Percentiles rank a stretch among this genome's conserved stretches.
Conservation (phyloP, 2,797 vertebrate species). For the Valencia hispanica region DNA sequence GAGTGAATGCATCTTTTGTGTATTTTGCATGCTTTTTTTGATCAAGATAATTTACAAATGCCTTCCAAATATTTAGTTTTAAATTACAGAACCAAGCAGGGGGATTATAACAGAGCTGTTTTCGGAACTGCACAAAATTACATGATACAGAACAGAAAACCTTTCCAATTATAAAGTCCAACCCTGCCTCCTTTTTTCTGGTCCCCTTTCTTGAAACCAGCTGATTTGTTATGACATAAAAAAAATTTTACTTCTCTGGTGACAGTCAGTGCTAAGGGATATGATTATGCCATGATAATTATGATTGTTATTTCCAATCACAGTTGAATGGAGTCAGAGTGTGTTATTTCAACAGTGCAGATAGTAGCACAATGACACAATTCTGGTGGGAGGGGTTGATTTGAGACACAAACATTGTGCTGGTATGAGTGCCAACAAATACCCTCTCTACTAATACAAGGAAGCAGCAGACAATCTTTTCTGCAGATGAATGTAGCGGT, state of each 20-base stretch:
- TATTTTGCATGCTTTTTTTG: slow-evolving; percentile 3
- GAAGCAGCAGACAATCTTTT: slow-evolving; percentile 53
- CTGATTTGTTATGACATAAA: slow-evolving; percentile 77
- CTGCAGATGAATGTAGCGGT: slow-evolving; percentile 54
- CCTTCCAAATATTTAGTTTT: slow-evolving; percentile 8
- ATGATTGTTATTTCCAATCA: slow-evolving; percentile 80
- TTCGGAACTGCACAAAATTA: slow-evolving; percentile 42
- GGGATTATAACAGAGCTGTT: slow-evolving; percentile 31
- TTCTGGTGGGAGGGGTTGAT: slow-evolving; percentile 62
- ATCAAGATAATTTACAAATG: slow-evolving; percentile 22
- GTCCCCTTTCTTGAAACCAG: slow-evolving; percentile 61
- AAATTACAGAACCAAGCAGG: slow-evolving; percentile 23
- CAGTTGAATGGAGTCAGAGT: slow-evolving; percentile 71
- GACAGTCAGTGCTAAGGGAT: slow-evolving; percentile 76
- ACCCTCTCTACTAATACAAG: slow-evolving; percentile 53
- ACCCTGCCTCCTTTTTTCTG: slow-evolving; percentile 42
- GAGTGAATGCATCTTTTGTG: slow-evolving; percentile 18
- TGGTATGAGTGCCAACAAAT: slow-evolving; percentile 65
- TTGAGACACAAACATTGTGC: slow-evolving; percentile 58
- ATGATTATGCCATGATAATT: slow-evolving; percentile 77
- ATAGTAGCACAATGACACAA: slow-evolving; percentile 61
- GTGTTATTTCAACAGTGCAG: slow-evolving; percentile 65
- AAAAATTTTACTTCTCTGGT: slow-evolving; percentile 74
- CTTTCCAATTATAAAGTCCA: slow-evolving; percentile 63
- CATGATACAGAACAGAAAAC: slow-evolving; percentile 43